Conservation (phyloP, 2,888 invertebrate species). For the Nomada fucata region DNA sequence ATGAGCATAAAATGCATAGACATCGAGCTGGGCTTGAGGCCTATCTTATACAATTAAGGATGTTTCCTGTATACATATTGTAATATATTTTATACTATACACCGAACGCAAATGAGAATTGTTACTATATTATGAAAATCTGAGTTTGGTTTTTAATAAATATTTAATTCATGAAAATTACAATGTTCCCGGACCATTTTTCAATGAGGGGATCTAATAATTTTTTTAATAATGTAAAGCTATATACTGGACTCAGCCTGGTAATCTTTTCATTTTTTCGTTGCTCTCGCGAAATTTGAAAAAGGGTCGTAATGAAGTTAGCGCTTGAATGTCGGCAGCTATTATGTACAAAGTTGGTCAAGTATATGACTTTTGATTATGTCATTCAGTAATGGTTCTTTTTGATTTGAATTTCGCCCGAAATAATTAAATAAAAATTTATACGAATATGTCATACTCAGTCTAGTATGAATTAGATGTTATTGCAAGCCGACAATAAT, state of each 20-base stretch:
- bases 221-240: not conserved
- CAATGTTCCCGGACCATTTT: not conserved
- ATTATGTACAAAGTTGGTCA: not conserved
- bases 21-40: conserved; percentile 77
- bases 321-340: not conserved
- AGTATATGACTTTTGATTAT: not conserved
- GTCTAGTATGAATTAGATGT: not conserved
- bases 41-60: conserved; percentile 70
- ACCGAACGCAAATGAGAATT: conserved; percentile 74
- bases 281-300: not conserved
- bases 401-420: not conserved
- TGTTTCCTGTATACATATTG: conserved; percentile 78
- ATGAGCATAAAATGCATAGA: conserved; percentile 59
- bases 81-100: conserved; percentile 82
- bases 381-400: not conserved
- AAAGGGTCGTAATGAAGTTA: not conserved
- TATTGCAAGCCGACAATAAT: not conserved
- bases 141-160: conserved; percentile 76
- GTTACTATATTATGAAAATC: conserved; percentile 73
- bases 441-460: not conserved
- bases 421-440: not conserved
- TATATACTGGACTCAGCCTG: too few relatives aligned
- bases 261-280: not conserved
- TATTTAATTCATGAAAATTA: conserved; percentile 66
- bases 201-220: too few relatives aligned